Evolutionary conservation across 2,888 invertebrate species (phyloP), one percentile per base, ranked within the genome.

Genomic region (Callosobruchus maculatus): DNA sequence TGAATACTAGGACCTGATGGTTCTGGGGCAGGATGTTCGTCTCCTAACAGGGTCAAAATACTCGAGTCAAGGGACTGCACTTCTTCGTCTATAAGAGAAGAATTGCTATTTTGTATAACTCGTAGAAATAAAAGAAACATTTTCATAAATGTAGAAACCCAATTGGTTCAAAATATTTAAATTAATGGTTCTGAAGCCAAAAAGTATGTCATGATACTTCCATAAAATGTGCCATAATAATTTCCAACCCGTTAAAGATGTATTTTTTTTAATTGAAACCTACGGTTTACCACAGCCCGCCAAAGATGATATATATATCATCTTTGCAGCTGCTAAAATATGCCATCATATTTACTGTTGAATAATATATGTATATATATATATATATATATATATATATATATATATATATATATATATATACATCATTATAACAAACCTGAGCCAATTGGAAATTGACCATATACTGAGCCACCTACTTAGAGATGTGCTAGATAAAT

Each of bases 41-140:
- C 30, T 70, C 74, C 74, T 68, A 75, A 67, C 31, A 75, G 75
- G 13, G 75, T 72, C 70, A 74, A 72, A 71, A 75, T 75, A 75
- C 70, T 75, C 22, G 75, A 21, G 49, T 75, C 74, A 21, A 74
- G 70, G 22, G 72, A 13, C 18, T 5, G 13, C 7, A 7, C 18
- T 3, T 18, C 49, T 26, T 72, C 74, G 69, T 74, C 72, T 74
- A 69, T 31, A 74, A 74, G 71, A 71, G 69, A 74, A 68, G 72
- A 66, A n/a, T 26, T n/a, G 7, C 22, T 22, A 71, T 73, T 26
- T 67, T 70, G 3, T 20, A 67, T 67, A 70, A 70, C 21, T 68
- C 21, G 22, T 68, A 68, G 22, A 22, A 20, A 21, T 74, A 74
- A 30, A 71, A 22, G 7, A 49, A 71, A 71, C 73, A 71, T 71